Percentiles rank a stretch among this genome's conserved stretches.
Evolutionary conservation across 2,113 vertebrate genomes (phyloP).

Genomic region (Erpornis zantholeuca): DNA sequence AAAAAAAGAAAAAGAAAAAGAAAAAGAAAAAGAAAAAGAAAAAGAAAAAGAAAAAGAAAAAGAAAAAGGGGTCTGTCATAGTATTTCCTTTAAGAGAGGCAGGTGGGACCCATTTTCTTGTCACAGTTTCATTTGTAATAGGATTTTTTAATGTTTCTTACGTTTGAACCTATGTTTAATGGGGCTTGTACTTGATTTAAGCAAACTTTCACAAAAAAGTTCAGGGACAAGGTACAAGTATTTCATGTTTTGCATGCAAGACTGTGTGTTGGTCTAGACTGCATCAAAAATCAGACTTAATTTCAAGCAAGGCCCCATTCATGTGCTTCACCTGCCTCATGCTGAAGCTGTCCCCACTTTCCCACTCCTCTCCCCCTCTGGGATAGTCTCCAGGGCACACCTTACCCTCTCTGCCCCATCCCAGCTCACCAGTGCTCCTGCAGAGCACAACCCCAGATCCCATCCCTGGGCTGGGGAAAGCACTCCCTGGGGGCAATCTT

Average conservation of each 20-base stretch:
- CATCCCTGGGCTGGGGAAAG: background rate
- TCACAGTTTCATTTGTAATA: background rate
- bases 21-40: background rate
- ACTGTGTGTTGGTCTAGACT: background rate
- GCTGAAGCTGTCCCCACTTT: background rate
- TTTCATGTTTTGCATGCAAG: background rate
- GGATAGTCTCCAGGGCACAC: background rate
- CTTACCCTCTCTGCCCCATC: accelerated
- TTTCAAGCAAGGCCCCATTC: background rate
- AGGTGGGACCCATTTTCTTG: background rate
- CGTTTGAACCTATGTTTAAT: background rate
- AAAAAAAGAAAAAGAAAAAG: too few species aligned
- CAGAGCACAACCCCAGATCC: background rate
- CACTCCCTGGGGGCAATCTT: accelerated
- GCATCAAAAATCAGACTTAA: background rate
- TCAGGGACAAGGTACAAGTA: background rate
- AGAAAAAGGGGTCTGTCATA: accelerated
- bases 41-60: accelerated
- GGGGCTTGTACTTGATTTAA: background rate
- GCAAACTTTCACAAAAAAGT: background rate
- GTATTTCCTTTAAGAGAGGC: background rate
- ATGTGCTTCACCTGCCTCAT: background rate
- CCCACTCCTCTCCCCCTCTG: background rate
- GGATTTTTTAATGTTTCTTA: background rate
- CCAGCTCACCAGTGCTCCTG: background rate